Conservation (phyloP, 2,888 invertebrate genomes). For the Drosophila percnosoma region DNA sequence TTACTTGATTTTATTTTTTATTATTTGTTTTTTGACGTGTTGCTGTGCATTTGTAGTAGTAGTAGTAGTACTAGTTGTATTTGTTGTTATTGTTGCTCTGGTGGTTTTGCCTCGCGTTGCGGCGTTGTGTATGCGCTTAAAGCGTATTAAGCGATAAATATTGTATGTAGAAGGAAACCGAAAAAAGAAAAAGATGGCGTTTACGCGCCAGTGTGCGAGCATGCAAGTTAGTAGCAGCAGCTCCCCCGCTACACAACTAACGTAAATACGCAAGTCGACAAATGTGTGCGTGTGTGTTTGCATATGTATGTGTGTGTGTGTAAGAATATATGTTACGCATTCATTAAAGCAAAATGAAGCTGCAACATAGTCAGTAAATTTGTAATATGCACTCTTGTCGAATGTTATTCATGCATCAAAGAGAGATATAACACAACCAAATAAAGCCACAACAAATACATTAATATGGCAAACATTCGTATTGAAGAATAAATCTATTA, state of each 20-base stretch:
- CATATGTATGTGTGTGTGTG: not conserved
- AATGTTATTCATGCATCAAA: slow-evolving; percentile 3
- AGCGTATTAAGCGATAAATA: slow-evolving; percentile 77
- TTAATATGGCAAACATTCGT: not conserved
- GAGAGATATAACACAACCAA: not conserved
- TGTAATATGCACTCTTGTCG: slow-evolving; percentile 2
- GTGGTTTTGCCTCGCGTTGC: slow-evolving; percentile 44
- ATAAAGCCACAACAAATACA: not conserved
- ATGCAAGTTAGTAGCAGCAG: slow-evolving; percentile 74
- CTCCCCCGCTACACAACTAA: slow-evolving; percentile 33
- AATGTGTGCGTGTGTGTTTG: not conserved
- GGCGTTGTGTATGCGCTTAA: slow-evolving; percentile 54
- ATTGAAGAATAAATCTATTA: not conserved
- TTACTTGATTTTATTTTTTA: slow-evolving; percentile 64
- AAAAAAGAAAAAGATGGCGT: slow-evolving; percentile 79
- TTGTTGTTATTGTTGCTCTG: slow-evolving; percentile 37
- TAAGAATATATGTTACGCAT: slow-evolving; percentile 41
- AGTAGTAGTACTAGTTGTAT: slow-evolving; percentile 24
- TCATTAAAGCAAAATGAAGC: slow-evolving; percentile 37
- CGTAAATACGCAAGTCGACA: slow-evolving; percentile 34
- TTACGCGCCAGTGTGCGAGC: slow-evolving; percentile 71
- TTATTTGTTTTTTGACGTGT: slow-evolving; percentile 62
- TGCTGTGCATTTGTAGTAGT: slow-evolving; percentile 54
- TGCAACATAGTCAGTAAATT: slow-evolving; percentile 3
- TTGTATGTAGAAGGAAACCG: slow-evolving; percentile 74